Base-by-base conservation (phyloP, 1,140 invertebrate species). In the Eriocheir sinensis region DNA sequence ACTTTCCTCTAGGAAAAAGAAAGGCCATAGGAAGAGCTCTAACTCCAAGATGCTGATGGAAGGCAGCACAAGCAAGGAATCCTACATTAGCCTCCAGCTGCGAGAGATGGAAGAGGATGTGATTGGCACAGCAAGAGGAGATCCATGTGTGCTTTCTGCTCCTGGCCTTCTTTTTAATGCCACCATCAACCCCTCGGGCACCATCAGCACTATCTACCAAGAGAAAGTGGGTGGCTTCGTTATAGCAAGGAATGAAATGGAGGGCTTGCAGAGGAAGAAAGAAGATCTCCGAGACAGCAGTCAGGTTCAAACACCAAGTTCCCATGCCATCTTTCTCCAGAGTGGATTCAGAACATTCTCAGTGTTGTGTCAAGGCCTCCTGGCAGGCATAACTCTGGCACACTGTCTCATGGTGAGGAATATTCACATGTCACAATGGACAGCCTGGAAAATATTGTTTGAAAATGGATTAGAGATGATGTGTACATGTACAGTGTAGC, bases 301-400 rank as follows among this genome's bases (percentile, higher is more conserved):
- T 38, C 60, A 94, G 48, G 41, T 85, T 36, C 80, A 72, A 86
- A 94, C 89, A 3, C 38, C 89, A 83, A 44, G 30, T 27, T 94
- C 94, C 44, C 83, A 94, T 94, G 95, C 94, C 44, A 41, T 95
- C 34, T 93, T 94, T 32, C 41, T 96, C 4, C 95, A 96, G 89
- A 94, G 92, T 92, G 95, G 95, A 21, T 96, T 96, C 93, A 91
- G 95, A 86, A 95, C 95, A 32, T 96, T 96, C 40, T 91, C 94
- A 34, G 95, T 96, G 36, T 83, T 96, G 8, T 92, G 94, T 12
- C 95, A 96, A 85, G 95, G 95, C 8, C 83, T 96, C 27, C 94
- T 96, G 34, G 94, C 95, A 17, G 95, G 95, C 60, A 48, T 96
- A 83, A 95, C 92, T n/a, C 38, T 96, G 32, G 95, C 95, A 12